phyloP scores from a whole-genome alignment of 2,797 vertebrate species.

The Acanthornis magna region DNA sequence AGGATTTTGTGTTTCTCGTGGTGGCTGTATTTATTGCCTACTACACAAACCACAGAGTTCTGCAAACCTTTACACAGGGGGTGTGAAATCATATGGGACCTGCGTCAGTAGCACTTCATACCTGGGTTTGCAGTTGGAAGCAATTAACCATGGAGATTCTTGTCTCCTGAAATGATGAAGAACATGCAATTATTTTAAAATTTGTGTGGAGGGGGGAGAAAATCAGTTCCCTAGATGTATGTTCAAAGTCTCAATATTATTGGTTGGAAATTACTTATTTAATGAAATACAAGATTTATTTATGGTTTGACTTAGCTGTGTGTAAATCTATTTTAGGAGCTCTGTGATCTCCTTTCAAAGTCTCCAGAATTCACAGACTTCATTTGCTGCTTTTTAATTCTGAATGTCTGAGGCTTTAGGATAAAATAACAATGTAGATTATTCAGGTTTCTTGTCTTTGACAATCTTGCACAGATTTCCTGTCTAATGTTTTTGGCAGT shows the following conservation, averaged over 20 bases:
- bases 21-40: background rate
- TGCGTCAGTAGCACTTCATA: background rate
- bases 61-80: background rate
- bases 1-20: background rate
- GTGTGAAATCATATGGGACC: rapidly evolving
- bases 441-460: background rate
- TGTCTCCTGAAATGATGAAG: background rate
- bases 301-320: background rate
- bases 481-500: background rate
- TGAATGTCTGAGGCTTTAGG: background rate
- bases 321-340: background rate
- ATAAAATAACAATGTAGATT: background rate
- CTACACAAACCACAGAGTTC: background rate
- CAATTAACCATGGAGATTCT: background rate
- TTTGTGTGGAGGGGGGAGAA: background rate
- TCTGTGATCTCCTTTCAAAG: background rate
- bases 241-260: background rate
- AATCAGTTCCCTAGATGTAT: background rate
- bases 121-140: background rate
- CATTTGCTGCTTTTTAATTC: background rate
- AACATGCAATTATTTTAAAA: background rate
- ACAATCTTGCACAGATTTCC: background rate
- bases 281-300: background rate
- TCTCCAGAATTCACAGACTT: background rate
- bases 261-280: background rate